These are phyloP conservation scores for Hydractinia echinata DNA, from an alignment of 30 jellyfish, hydroid and myxozoan genomes.

Conservation along the genomic window DNA sequence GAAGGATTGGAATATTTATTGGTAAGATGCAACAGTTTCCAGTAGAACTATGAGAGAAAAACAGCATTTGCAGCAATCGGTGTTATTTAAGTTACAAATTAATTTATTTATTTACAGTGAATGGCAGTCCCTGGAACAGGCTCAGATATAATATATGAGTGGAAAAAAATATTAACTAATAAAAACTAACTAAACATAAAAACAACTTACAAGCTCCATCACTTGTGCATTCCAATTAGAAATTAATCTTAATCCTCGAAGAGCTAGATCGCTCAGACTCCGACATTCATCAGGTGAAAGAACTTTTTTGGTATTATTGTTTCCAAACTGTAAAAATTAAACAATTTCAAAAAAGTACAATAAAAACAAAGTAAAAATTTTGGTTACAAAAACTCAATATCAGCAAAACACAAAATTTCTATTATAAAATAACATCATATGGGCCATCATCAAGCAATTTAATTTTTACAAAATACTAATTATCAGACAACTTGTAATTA, in stretches of 20 bases:
- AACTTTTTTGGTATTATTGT: slow-evolving; percentile 14
- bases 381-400: too few relatives aligned
- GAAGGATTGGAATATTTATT: slow-evolving; percentile 79
- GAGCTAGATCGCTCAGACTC: slow-evolving; percentile 57
- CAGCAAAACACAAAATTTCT: too few relatives aligned
- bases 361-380: too few relatives aligned
- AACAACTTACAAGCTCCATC: slow-evolving; percentile 77
- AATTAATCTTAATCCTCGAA: slow-evolving; percentile 72
- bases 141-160: background rate
- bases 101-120: background rate
- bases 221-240: slow-evolving; percentile 93
- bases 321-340: too few relatives aligned
- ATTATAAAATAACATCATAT: too few relatives aligned
- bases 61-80: background rate
- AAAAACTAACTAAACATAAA: background rate
- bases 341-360: too few relatives aligned
- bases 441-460: too few relatives aligned
- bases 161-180: background rate
- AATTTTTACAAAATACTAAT: too few relatives aligned
- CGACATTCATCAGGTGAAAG: slow-evolving; percentile 50
- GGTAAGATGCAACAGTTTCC: slow-evolving; percentile 93
- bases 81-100: too few relatives aligned
- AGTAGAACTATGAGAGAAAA: slow-evolving; percentile 54
- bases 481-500: too few relatives aligned
- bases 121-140: background rate